phyloP scores from a whole-genome alignment of 2,113 vertebrate species.

The Chascanopsetta lugubris region DNA sequence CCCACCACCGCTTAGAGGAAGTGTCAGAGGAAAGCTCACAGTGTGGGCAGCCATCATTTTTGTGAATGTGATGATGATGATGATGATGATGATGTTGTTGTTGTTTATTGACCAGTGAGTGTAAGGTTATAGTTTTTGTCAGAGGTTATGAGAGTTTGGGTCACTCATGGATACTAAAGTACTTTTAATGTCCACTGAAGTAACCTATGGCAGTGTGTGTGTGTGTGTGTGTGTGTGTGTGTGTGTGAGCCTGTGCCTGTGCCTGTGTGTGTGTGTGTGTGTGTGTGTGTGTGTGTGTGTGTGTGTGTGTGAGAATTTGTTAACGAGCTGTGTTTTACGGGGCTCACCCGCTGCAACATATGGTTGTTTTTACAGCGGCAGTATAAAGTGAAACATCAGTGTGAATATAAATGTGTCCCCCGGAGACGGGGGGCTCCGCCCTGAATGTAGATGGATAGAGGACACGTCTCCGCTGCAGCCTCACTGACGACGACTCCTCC shows the following conservation, averaged over 20 bases:
- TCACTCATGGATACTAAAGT: no score
- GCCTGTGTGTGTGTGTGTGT: constrained; percentile 1
- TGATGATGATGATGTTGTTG: no score
- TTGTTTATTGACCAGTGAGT: no score
- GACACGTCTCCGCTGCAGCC: constrained; percentile 57
- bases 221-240: neutral
- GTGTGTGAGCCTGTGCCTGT: neutral
- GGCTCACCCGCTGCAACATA: constrained; percentile 71
- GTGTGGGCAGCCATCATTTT: no score
- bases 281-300: constrained; percentile 12
- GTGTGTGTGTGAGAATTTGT: constrained; percentile 32
- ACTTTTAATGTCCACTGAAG: no score
- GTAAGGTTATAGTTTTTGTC: no score
- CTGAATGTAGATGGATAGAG: constrained; percentile 52
- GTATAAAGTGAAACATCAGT: constrained; percentile 70
- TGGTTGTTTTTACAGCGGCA: constrained; percentile 75
- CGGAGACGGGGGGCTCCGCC: constrained; percentile 34
- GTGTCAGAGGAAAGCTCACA: no score
- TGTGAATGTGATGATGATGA: no score
- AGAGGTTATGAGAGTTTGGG: no score
- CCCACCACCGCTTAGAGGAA: no score
- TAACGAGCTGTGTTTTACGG: constrained; percentile 72
- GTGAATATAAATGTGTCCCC: constrained; percentile 73
- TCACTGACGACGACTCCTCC: constrained; percentile 28
- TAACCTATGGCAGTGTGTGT: neutral